A percentile compares a stretch with the other conserved stretches of the same genome.
Conservation (phyloP, 2,797 vertebrate genomes). For the Lemur catta region DNA sequence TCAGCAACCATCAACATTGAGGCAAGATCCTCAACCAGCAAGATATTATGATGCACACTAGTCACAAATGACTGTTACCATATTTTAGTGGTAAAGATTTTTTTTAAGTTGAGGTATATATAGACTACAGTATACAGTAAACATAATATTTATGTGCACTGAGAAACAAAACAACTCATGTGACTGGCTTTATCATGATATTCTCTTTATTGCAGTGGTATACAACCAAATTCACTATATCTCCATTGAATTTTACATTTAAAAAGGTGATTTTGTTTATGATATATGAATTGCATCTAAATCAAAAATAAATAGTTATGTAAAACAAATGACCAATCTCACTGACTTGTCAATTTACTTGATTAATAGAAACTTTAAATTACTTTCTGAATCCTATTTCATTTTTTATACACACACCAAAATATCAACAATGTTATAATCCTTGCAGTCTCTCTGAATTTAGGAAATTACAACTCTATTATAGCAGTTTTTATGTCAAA, state of each 20-base stretch:
- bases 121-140: background rate
- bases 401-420: background rate
- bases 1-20: background rate
- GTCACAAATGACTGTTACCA: background rate
- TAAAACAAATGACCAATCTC: background rate
- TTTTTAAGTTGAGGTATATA: no score
- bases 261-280: background rate
- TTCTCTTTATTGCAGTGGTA: background rate
- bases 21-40: background rate
- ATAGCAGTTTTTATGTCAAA: background rate
- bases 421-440: background rate
- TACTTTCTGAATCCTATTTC: background rate
- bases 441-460: background rate
- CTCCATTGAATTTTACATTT: background rate
- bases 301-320: background rate
- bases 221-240: background rate
- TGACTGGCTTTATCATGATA: background rate
- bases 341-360: background rate
- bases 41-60: background rate
- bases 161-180: background rate
- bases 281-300: background rate
- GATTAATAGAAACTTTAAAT: background rate
- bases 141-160: background rate
- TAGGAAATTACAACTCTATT: background rate
- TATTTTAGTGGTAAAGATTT: background rate